Base-by-base conservation (phyloP, 2,888 invertebrate genomes). In the Drosophila paramelanica region DNA sequence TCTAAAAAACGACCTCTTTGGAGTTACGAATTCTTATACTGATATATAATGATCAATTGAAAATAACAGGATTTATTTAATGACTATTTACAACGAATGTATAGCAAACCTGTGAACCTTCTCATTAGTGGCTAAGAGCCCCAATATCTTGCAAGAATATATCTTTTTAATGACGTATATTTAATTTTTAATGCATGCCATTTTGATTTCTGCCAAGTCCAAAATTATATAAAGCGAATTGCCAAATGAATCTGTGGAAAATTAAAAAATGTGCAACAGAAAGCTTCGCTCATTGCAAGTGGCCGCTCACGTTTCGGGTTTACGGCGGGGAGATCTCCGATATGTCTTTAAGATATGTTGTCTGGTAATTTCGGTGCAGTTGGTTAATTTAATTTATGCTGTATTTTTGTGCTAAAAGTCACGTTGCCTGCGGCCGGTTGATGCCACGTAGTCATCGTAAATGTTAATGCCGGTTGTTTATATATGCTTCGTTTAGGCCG, bases 301-400 rank as follows among this genome's bases (percentile, higher is more conserved):
- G 76, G 51, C 79, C 71, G 79, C 73, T 83, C 88, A 83, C 83
- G 83, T 82, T 77, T 79, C 67, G 57, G 31, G 13, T 42, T 46
- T 42, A 43, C 59, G 41, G 42, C n/a, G 51, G 46, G 43, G 45
- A 61, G 61, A 74, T 74, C 65, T 71, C 46, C 55, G 62, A 76
- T 85, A 77, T 85, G 49, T 62, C 53, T 66, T 59, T 56, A 3
- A 62, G 75, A 74, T 79, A 70, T 62, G 31, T 43, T 43, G 60
- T 61, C 41, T 42, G 46, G 67, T 64, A 73, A 67, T 75, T 73
- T 73, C 58, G 62, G 55, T 72, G 78, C 73, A 68, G 62, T 74
- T 52, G 25, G 45, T 73, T 67, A 33, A 42, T 43, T 75, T 76
- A 76, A 76, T 76, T 76, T 76, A 78, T 76, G 74, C 79, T 65